A percentile compares a stretch with the other conserved stretches of the same genome.
These are phyloP conservation scores for Drosophila stalkeri DNA, from an alignment of 2,888 invertebrate genomes.

Conservation along the genomic window DNA sequence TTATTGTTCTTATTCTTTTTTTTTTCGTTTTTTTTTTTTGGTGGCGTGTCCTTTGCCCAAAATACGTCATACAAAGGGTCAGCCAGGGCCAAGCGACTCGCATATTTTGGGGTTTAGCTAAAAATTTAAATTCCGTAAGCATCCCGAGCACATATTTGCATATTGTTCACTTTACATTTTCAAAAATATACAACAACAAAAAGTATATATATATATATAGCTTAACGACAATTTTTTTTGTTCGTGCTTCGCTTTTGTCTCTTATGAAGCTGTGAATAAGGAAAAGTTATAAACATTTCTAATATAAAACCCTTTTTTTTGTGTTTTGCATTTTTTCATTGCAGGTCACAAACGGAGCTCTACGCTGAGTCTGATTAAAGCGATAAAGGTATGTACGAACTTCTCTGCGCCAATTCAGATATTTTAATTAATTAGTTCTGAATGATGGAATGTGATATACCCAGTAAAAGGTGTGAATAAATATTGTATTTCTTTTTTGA, in stretches of 20 bases:
- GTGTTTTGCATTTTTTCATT: slow-evolving; percentile 37
- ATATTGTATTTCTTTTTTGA: no score
- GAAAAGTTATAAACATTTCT: slow-evolving; percentile 68
- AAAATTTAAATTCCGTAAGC: slow-evolving; percentile 75
- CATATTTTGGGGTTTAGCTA: slow-evolving; percentile 71
- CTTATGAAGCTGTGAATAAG: slow-evolving; percentile 19
- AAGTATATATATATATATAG: slow-evolving; percentile 16
- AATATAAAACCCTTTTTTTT: slow-evolving; percentile 66
- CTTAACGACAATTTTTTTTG: slow-evolving; percentile 44
- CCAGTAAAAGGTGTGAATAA: neutral
- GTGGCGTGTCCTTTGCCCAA: slow-evolving; percentile 49
- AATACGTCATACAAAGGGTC: slow-evolving; percentile 75
- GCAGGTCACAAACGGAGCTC: slow-evolving; percentile 13
- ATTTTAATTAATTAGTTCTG: neutral
- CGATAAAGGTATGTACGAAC: slow-evolving; percentile 67
- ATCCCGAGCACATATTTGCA: slow-evolving; percentile 69
- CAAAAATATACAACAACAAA: slow-evolving; percentile 12
- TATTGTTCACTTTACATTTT: slow-evolving; percentile 59
- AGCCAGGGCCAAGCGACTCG: slow-evolving; percentile 33
- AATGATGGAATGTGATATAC: slow-evolving; percentile 16
- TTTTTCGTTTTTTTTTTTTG: slow-evolving; percentile 52
- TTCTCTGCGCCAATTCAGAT: neutral
- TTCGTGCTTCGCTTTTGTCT: slow-evolving; percentile 11
- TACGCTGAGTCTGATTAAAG: slow-evolving; percentile 63
- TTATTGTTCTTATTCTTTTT: slow-evolving; percentile 61